Evolutionary conservation across 1,140 invertebrate species (phyloP).

Genomic region (Cydia splendana): DNA sequence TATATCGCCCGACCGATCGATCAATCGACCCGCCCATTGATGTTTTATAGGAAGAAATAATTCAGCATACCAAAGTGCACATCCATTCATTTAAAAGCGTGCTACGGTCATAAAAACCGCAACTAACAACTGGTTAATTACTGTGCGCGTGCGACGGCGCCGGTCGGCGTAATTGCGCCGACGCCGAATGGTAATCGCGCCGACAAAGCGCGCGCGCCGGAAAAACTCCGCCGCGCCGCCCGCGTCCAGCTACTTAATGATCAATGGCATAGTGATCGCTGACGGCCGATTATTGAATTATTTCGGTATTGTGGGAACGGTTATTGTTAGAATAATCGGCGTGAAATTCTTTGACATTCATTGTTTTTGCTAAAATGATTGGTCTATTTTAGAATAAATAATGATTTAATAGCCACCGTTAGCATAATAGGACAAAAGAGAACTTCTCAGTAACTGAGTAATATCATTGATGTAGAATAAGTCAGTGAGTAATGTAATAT

Average conservation of each 20-base stretch:
- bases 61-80: background rate
- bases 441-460: too few species aligned
- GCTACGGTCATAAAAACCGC: conserved; percentile 10
- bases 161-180: conserved; percentile 19
- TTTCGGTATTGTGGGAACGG: background rate
- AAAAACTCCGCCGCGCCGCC: background rate
- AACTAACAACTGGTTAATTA: conserved; percentile 14
- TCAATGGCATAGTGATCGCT: conserved; percentile 1
- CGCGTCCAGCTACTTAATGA: background rate
- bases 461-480: too few species aligned
- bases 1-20: background rate
- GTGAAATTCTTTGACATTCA: conserved; percentile 1
- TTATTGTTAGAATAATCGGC: background rate
- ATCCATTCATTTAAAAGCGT: conserved; percentile 21
- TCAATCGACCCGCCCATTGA: background rate
- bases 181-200: conserved; percentile 13
- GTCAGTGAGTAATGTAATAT: too few species aligned
- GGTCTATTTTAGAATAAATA: too few species aligned
- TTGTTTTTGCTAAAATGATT: background rate
- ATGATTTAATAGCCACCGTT: too few species aligned
- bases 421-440: too few species aligned
- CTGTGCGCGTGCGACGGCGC: background rate
- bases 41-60: background rate
- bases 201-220: conserved; percentile 17
- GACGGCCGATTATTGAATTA: conserved; percentile 8